A percentile compares a stretch with the other conserved stretches of the same genome.
Conservation (phyloP, 2,888 invertebrate species). For the Diarsia dahlii region DNA sequence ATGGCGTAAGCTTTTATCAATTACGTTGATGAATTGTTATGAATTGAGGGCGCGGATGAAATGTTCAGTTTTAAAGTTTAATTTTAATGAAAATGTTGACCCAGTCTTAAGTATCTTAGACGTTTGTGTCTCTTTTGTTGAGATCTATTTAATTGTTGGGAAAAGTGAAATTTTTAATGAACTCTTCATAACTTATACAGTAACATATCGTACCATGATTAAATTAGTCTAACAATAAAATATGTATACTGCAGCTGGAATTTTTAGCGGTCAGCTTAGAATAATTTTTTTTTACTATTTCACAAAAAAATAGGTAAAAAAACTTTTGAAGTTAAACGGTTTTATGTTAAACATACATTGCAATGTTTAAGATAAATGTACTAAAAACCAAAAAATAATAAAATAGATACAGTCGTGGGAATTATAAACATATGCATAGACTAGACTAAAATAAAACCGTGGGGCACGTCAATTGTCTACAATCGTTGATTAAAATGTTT, state of each 20-base stretch:
- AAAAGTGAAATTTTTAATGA: neutral
- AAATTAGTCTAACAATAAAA: neutral
- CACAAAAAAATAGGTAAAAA: too few species aligned
- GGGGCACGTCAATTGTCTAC: too few species aligned
- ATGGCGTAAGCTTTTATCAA: slow-evolving; percentile 33
- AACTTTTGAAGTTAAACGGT: too few species aligned
- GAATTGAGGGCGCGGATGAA: slow-evolving; percentile 4
- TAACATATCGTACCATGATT: too few species aligned
- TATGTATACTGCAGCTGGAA: too few species aligned
- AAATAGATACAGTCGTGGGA: too few species aligned
- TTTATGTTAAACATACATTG: too few species aligned
- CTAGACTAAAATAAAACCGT: too few species aligned
- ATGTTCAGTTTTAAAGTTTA: neutral
- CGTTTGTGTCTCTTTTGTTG: neutral
- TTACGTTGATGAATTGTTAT: slow-evolving; percentile 47
- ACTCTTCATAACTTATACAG: neutral
- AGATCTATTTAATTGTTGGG: neutral
- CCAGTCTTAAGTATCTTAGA: neutral
- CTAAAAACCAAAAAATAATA: too few species aligned
- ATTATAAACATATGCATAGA: too few species aligned
- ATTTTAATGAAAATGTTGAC: neutral
- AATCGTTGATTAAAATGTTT: too few species aligned
- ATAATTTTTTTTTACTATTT: neutral
- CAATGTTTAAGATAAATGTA: too few species aligned
- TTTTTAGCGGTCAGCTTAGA: neutral